Evolutionary conservation across 1,140 invertebrate species (phyloP), one percentile per base, ranked within the genome.

Genomic region (Sinella curviseta): DNA sequence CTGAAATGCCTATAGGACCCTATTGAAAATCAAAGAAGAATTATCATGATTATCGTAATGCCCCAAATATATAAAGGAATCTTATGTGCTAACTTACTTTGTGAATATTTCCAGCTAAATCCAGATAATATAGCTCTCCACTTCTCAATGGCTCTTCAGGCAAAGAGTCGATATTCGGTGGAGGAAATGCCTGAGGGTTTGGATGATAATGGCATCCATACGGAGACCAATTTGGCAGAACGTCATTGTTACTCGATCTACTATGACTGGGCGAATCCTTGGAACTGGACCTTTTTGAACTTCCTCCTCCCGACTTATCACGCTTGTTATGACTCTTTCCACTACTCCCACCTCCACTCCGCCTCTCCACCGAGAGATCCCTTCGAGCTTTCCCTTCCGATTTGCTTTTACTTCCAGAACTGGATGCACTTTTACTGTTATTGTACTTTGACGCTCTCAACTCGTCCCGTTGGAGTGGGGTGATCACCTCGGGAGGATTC

Each of bases 31-130:
- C 31, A 81, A 60, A 24, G 75, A 74, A 54, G 17, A 30, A 17
- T 65, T 12, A 77, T 60, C 24, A 14, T 60, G n/a, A 60, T 16
- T 60, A 60, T 60, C 57, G 24, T 31, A 33, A 26, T 48, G 55
- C 55, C 24, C 60, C 36, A 28, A 39, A 78, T 30, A 79, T 74
- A 74, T 65, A 76, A 77, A 82, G 14, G 16, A n/a, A 30, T 31
- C 74, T 70, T 75, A 74, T 1, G 33, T 31, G 60, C 57, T 54
- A 57, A 33, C 17, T 75, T 84, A 90, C 90, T 88, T 98, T 97
- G 82, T 94, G 92, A 76, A 99, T 97, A 85, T 98, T 97, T 1
- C 97, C 96, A n/a, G 95, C 95, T 76, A 99, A 88, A 86, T 98
- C 96, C 76, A 97, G 89, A 87, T 94, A 99, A 87, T 98, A 98